Evolutionary conservation across 1,140 invertebrate species (phyloP).

Genomic region (Schlechtendalia chinensis): DNA sequence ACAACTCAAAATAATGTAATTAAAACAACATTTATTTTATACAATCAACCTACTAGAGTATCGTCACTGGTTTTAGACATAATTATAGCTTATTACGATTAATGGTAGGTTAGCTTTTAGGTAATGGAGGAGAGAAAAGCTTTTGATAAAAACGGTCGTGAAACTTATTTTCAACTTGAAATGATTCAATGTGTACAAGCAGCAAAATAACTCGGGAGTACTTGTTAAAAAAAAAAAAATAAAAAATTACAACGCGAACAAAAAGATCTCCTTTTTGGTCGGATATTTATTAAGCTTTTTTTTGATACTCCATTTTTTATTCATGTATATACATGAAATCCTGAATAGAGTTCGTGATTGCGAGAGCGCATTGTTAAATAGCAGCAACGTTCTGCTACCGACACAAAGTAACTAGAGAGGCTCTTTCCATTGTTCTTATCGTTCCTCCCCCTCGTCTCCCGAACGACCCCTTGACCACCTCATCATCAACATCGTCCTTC

Average conservation of each 20-base stretch:
- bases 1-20: no score
- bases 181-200: background rate
- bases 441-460: background rate
- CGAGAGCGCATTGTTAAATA: slow-evolving; percentile 43
- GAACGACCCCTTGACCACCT: background rate
- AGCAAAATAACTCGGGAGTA: background rate
- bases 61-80: no score
- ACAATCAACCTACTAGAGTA: no score
- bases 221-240: slow-evolving; percentile 19
- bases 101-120: no score
- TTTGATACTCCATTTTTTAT: background rate
- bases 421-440: slow-evolving; percentile 28
- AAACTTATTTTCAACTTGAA: slow-evolving; percentile 32
- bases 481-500: background rate
- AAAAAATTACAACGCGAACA: slow-evolving; percentile 24
- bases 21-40: no score
- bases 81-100: slow-evolving; percentile 1
- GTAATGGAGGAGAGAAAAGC: no score
- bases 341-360: slow-evolving; percentile 43
- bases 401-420: slow-evolving; percentile 37
- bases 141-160: background rate
- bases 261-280: slow-evolving; percentile 35
- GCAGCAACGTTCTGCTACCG: background rate
- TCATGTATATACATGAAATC: background rate
- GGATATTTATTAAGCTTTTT: slow-evolving; percentile 47